Base-by-base conservation (phyloP, 2,113 vertebrate genomes). In the Ibidorhyncha struthersii region DNA sequence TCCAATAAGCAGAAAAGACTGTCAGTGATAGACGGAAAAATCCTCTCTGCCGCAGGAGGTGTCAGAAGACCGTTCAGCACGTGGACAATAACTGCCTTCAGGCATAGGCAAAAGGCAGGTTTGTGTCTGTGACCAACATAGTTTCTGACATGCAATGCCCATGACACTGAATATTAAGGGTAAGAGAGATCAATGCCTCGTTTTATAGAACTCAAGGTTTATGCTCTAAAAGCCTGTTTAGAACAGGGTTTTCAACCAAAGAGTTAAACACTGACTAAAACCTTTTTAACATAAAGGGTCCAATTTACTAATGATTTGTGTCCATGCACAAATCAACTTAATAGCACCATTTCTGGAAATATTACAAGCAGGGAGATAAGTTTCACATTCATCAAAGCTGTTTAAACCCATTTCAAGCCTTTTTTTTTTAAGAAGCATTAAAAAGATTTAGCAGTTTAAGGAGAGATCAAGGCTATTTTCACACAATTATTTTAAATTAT, bases 361-460 rank as follows among this genome's bases (percentile, higher is more conserved):
- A 96, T 94, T 98, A 94, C 83, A 97, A 95, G 94, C 61, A 87
- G 52, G 86, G 79, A 96, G 80, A 82, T 88, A 97, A 97, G 91
- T 96, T 97, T 97, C 89, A 89, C 90, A 97, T 97, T 98, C 7
- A 79, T 97, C 95, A 98, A 97, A 96, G 92, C 93, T 96, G 93
- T 95, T 98, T 96, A 97, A 97, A 96, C 70, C 94, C 94, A 98
- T 97, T 98, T 98, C 93, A 63, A 97, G 87, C 26, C 43, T 40
- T 96, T 96, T 93, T 73, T 93, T 90, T 92, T 78, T 34, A 62
- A 95, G 85, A 96, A 83, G 61, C 95, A 96, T 98, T 98, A 97
- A 96, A 96, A 97, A 97, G 96, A 97, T 97, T 97, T 97, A 98
- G 83, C 95, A 95, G 66, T 97, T 97, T 97, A 96, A 97, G 95